phyloP scores from a whole-genome alignment of 2,888 invertebrate genomes.

The Drosophila peninsularis region DNA sequence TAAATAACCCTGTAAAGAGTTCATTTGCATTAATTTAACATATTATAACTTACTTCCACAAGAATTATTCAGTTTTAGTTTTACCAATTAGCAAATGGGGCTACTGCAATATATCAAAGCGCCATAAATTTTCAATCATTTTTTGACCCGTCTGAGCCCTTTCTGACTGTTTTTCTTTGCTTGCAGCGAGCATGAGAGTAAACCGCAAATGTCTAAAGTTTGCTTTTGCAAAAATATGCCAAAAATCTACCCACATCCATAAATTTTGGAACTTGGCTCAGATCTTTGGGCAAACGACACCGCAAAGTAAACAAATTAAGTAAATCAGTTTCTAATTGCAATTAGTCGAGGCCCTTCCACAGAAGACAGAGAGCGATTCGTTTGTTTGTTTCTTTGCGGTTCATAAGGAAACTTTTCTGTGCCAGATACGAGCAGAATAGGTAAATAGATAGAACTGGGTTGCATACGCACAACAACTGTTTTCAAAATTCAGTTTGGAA shows the following conservation, averaged over 20 bases:
- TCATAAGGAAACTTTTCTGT: constrained; percentile 41
- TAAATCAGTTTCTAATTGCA: constrained; percentile 79
- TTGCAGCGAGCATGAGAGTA: constrained; percentile 16
- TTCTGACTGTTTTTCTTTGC: constrained; percentile 24
- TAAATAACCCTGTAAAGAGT: background rate
- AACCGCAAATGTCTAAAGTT: constrained; percentile 73
- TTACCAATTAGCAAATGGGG: constrained; percentile 55
- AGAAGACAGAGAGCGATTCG: background rate
- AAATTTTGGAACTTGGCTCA: constrained; percentile 64
- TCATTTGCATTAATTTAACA: too few relatives aligned
- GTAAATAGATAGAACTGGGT: constrained; percentile 36
- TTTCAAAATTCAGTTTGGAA: background rate
- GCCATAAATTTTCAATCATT: constrained; percentile 45
- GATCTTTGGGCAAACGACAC: constrained; percentile 52
- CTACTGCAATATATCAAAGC: constrained; percentile 5
- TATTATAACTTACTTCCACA: background rate
- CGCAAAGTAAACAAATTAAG: constrained; percentile 81
- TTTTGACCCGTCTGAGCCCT: constrained; percentile 41
- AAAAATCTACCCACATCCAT: constrained; percentile 67
- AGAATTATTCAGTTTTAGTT: background rate
- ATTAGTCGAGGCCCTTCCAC: constrained; percentile 45
- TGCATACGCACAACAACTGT: background rate
- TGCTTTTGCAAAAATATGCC: constrained; percentile 71
- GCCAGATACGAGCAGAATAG: constrained; percentile 51
- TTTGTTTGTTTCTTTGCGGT: constrained; percentile 68